These are phyloP conservation scores for Galeopterus variegatus DNA, from an alignment of 2,113 vertebrate species.

Conservation along the genomic window DNA sequence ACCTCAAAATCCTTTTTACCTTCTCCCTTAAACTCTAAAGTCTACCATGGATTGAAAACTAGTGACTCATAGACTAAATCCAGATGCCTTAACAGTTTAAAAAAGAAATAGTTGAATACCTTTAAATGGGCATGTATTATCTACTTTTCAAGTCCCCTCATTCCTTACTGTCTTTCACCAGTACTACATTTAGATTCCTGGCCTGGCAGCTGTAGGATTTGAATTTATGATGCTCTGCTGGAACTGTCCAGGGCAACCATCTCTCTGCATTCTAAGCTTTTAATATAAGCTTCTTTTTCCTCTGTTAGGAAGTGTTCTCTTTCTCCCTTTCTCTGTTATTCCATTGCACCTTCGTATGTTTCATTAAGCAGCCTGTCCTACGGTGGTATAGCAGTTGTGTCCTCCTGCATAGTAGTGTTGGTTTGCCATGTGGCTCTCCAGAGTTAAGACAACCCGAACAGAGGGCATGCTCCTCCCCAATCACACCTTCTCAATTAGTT, in stretches of 20 bases:
- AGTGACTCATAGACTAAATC: not conserved
- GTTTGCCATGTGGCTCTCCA: not conserved
- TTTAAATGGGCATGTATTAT: not conserved
- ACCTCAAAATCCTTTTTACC: not conserved
- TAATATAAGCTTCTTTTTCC: not conserved
- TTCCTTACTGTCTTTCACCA: not conserved
- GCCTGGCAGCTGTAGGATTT: not conserved
- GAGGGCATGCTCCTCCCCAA: not conserved
- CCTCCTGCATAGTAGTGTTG: not conserved
- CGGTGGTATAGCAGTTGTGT: not conserved
- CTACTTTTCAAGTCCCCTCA: not conserved
- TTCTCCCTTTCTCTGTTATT: not conserved
- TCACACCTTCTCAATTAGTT: not conserved
- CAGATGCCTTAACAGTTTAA: not conserved
- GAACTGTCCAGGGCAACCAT: not conserved
- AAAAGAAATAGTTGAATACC: not conserved
- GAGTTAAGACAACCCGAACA: not conserved
- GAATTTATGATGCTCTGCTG: not conserved
- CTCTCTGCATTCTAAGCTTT: not conserved
- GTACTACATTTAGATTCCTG: not conserved
- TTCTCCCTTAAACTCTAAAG: not conserved
- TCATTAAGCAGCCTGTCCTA: not conserved
- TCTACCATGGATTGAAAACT: not conserved
- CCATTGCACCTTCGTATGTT: not conserved
- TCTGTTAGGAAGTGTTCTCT: not conserved